phyloP scores from a whole-genome alignment of 2,797 vertebrate species.

The Setipinna tenuifilis region DNA sequence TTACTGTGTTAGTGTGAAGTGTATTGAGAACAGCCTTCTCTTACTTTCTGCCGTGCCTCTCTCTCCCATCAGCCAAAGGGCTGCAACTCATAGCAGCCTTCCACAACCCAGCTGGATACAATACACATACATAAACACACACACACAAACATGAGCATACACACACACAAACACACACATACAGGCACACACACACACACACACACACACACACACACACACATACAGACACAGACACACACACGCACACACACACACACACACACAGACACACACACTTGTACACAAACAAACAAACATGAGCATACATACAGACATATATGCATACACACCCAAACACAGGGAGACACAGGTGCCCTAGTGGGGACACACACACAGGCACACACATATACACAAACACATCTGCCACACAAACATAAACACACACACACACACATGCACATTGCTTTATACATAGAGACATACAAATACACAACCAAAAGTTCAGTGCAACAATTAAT shows the following conservation, averaged over 20 bases:
- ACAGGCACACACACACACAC: background rate
- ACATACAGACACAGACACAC: background rate
- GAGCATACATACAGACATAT: background rate
- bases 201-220: constrained; percentile 31
- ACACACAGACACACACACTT: background rate
- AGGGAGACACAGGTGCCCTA: too few species aligned
- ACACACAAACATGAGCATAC: constrained; percentile 23
- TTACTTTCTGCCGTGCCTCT: constrained; percentile 70
- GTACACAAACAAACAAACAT: background rate
- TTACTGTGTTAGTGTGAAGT: constrained; percentile 71
- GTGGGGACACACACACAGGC: background rate
- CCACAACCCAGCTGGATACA: constrained; percentile 44
- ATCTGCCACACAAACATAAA: too few species aligned
- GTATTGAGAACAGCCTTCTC: constrained; percentile 45
- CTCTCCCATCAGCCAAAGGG: constrained; percentile 62
- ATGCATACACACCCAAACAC: background rate
- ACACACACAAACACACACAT: constrained; percentile 36
- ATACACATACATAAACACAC: background rate
- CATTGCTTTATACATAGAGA: background rate
- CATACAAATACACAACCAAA: constrained; percentile 21
- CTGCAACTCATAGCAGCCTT: background rate
- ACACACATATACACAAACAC: constrained; percentile 30
- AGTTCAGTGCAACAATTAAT: background rate
- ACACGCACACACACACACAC: background rate
- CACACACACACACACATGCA: too few species aligned